phyloP scores from a whole-genome alignment of 2,888 invertebrate genomes.

The Aspidapion aeneum region DNA sequence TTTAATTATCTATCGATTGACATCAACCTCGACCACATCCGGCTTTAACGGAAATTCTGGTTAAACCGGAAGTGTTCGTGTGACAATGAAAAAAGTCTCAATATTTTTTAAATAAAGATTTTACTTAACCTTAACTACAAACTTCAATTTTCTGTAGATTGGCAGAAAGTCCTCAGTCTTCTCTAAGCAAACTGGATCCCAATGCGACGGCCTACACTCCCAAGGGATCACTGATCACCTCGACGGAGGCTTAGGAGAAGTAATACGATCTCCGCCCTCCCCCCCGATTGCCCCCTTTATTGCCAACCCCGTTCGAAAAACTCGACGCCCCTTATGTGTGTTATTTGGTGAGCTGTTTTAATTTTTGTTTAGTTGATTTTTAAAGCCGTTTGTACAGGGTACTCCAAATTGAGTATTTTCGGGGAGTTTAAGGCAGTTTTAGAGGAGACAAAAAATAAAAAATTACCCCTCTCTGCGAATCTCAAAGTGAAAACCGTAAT shows the following conservation, averaged over 20 bases:
- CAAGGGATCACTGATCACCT: conserved; percentile 61
- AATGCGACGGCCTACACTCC: conserved; percentile 92
- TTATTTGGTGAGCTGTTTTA: background rate
- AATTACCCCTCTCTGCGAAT: too few relatives aligned
- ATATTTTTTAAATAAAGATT: too few relatives aligned
- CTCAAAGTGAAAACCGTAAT: too few relatives aligned
- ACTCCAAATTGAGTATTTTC: background rate
- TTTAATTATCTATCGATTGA: too few relatives aligned
- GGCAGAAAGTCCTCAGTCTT: conserved; percentile 49
- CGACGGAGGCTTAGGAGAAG: conserved; percentile 56
- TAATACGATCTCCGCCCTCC: conserved; percentile 7
- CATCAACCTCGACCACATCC: too few relatives aligned
- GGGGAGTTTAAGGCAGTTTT: too few relatives aligned
- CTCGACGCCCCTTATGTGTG: background rate
- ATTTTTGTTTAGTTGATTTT: background rate
- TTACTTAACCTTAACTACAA: too few relatives aligned
- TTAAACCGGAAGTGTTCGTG: too few relatives aligned
- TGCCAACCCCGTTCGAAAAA: background rate
- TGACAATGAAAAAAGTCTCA: too few relatives aligned
- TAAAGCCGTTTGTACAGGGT: background rate
- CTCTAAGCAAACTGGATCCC: conserved; percentile 65
- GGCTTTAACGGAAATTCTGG: too few relatives aligned
- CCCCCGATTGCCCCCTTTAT: background rate
- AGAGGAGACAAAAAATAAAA: too few relatives aligned
- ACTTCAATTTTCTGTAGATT: too few relatives aligned